Evolutionary conservation across 2,888 invertebrate genomes (phyloP).

Genomic region (Eupithecia subfuscata): DNA sequence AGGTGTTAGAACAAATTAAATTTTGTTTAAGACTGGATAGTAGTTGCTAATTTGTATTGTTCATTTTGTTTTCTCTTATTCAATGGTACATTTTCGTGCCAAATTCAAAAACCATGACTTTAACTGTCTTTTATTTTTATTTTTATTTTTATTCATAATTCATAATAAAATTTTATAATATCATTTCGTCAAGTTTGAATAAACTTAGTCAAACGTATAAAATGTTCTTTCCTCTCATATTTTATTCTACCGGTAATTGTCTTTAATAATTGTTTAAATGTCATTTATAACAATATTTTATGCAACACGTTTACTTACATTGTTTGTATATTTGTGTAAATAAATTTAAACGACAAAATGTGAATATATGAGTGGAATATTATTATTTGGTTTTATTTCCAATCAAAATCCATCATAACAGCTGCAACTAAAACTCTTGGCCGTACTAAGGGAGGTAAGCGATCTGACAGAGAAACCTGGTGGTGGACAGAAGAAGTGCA

Average conservation of each 20-base stretch:
- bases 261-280: background rate
- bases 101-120: slow-evolving; percentile 16
- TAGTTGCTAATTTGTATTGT: slow-evolving; percentile 38
- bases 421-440: too few species aligned
- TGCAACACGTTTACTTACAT: slow-evolving; percentile 18
- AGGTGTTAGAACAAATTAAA: slow-evolving; percentile 59
- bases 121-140: background rate
- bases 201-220: background rate
- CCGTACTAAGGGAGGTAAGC: too few species aligned
- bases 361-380: slow-evolving; percentile 80
- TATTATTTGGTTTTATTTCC: slow-evolving; percentile 48
- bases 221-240: background rate
- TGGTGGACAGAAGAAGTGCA: too few species aligned
- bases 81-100: slow-evolving; percentile 40
- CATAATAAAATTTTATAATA: background rate
- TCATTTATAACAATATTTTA: background rate
- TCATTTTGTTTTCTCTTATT: slow-evolving; percentile 2
- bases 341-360: slow-evolving; percentile 66
- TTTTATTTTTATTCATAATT: too few species aligned
- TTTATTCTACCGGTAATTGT: background rate
- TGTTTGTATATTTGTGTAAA: slow-evolving; percentile 77
- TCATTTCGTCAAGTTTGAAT: slow-evolving; percentile 11
- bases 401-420: too few species aligned
- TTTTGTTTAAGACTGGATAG: slow-evolving; percentile 67
- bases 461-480: too few species aligned